These are phyloP conservation scores for Falco peregrinus DNA, from an alignment of 2,797 vertebrate genomes.

Conservation along the genomic window DNA sequence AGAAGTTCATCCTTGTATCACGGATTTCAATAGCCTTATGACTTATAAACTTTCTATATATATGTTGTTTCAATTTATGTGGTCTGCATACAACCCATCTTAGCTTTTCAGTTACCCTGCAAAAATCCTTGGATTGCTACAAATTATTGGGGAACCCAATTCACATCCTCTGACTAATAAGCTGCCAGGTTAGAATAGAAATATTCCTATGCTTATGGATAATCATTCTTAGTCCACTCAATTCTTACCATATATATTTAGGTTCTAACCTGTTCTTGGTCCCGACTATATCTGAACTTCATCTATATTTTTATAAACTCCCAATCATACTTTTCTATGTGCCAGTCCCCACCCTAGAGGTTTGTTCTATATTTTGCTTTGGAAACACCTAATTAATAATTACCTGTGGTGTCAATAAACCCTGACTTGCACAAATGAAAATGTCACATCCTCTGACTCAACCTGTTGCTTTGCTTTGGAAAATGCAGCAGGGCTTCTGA, in stretches of 20 bases:
- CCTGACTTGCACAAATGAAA: constrained; percentile 56
- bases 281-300: background rate
- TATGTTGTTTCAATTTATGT: background rate
- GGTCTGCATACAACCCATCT: background rate
- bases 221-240: background rate
- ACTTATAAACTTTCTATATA: background rate
- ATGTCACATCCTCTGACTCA: constrained; percentile 63
- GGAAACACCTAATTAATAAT: constrained; percentile 56
- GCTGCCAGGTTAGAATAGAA: background rate
- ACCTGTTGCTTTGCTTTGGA: constrained; percentile 47
- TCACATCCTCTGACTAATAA: background rate
- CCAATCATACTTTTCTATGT: background rate
- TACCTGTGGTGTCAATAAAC: constrained; percentile 40
- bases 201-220: background rate
- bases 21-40: background rate
- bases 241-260: background rate
- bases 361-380: constrained; percentile 48
- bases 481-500: background rate
- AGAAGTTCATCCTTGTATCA: background rate
- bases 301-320: background rate
- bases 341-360: constrained; percentile 9
- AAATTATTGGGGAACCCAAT: background rate
- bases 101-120: background rate
- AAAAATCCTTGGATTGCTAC: background rate
- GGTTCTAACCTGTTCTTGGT: background rate